Conservation (phyloP, 2,888 invertebrate species). For the Cephonodes hylas region DNA sequence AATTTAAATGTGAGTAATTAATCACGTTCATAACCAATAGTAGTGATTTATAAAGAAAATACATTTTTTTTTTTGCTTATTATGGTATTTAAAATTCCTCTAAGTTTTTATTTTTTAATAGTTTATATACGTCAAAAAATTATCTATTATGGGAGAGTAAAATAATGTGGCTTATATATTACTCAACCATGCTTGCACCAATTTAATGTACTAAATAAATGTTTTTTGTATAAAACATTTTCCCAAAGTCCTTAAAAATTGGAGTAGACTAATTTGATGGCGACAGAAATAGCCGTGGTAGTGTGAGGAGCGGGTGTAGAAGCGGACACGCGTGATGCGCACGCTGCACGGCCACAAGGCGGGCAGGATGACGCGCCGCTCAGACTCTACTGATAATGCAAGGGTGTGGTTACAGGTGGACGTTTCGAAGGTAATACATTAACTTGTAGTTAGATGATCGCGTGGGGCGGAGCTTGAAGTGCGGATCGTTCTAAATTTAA, state of each 20-base stretch:
- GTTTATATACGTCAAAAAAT: background rate
- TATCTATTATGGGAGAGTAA: background rate
- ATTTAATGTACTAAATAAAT: background rate
- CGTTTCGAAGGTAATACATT: slow-evolving; percentile 54
- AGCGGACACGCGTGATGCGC: background rate
- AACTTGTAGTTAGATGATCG: slow-evolving; percentile 66
- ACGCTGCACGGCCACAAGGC: background rate
- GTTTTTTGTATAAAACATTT: background rate
- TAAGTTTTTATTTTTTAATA: too few relatives aligned
- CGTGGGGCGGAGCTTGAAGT: slow-evolving; percentile 74
- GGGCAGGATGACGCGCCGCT: background rate
- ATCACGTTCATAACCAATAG: too few relatives aligned
- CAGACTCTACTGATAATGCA: slow-evolving; percentile 12
- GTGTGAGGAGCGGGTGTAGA: background rate
- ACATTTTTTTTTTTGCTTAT: too few relatives aligned
- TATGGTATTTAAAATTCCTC: too few relatives aligned
- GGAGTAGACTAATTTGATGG: background rate
- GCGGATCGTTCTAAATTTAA: slow-evolving; percentile 80
- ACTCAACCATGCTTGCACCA: background rate
- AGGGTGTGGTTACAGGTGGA: slow-evolving; percentile 42
- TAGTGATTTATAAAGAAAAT: too few relatives aligned
- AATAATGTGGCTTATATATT: background rate
- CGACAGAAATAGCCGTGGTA: background rate
- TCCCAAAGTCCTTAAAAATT: background rate
- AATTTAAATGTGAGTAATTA: too few relatives aligned